Base-by-base conservation (phyloP, 2,888 invertebrate species). In the Andrena praecox region DNA sequence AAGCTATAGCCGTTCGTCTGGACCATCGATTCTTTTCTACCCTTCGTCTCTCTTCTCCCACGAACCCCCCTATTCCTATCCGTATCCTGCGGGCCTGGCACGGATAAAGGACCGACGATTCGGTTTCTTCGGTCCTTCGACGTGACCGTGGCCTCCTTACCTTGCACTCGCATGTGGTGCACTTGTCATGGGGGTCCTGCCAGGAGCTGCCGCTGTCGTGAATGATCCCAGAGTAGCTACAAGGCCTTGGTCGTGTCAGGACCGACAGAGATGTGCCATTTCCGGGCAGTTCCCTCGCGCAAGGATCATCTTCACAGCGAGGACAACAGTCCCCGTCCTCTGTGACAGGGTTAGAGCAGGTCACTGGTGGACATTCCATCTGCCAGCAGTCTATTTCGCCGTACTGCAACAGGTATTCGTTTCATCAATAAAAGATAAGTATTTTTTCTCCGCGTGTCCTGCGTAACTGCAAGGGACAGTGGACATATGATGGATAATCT, bases 341-440 rank as follows among this genome's bases (percentile, higher is more conserved):
- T 87, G 96, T 95, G 59, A 96, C 94, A 3, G 96, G 96, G 88
- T 96, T 95, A 80, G 95, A 94, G 93, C 97, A 97, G 72, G 95
- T 94, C 73, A 96, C 94, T 67, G 96, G 96, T 90, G 97, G 97
- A 94, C 98, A 98, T 93, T 97, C 96, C 94, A 97, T 95, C 91
- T 97, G 97, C 97, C 97, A 98, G 93, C 98, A 98, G 95, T 98
- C 98, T 89, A 97, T 96, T 94, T 98, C 97, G 69, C 98, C 98
- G 91, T 97, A 95, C 96, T 97, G 94, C 48, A 77, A 94, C 76
- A 68, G 77, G 7, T 2, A 4, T 27, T 27, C 16, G 20, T 62
- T 16, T 16, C 42, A 42, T 42, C 16, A 42, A 42, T 42, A 42
- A 16, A 12, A 42, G 42, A 42, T 16, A 42, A 42, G 4, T 42